phyloP scores from a whole-genome alignment of 1,140 invertebrate species.

The Diachasma alloeum region DNA sequence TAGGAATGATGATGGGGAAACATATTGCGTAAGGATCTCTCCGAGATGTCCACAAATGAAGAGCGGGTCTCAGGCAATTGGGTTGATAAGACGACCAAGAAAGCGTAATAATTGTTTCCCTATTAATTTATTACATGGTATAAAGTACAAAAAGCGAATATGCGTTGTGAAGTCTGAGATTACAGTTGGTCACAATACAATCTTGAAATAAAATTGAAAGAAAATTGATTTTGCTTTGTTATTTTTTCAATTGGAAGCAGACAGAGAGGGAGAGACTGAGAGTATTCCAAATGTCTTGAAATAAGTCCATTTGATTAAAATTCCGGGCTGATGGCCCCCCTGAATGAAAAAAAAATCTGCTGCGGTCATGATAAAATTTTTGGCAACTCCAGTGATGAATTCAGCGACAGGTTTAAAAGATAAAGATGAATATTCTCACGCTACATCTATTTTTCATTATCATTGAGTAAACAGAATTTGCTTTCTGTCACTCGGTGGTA shows the following conservation, averaged over 20 bases:
- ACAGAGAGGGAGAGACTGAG: background rate
- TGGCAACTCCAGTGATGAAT: background rate
- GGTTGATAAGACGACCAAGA: background rate
- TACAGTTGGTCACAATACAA: constrained; percentile 1
- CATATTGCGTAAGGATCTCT: background rate
- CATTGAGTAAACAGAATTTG: background rate
- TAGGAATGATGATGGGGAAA: background rate
- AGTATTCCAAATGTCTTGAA: background rate
- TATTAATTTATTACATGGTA: constrained; percentile 20
- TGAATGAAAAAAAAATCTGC: too few species aligned
- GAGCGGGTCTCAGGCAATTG: constrained; percentile 12
- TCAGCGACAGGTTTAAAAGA: background rate
- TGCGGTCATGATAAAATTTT: background rate
- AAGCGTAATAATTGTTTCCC: background rate
- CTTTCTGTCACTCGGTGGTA: background rate
- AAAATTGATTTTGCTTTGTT: background rate
- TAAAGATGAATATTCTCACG: background rate
- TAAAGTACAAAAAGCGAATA: constrained; percentile 15
- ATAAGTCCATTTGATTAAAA: background rate
- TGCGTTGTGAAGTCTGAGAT: constrained; percentile 3
- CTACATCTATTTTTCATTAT: background rate
- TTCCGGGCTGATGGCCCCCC: too few species aligned
- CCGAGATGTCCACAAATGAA: background rate
- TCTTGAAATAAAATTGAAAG: background rate
- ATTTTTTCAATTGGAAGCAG: background rate